phyloP scores from a whole-genome alignment of 2,888 invertebrate genomes.

The Merodon equestris region DNA sequence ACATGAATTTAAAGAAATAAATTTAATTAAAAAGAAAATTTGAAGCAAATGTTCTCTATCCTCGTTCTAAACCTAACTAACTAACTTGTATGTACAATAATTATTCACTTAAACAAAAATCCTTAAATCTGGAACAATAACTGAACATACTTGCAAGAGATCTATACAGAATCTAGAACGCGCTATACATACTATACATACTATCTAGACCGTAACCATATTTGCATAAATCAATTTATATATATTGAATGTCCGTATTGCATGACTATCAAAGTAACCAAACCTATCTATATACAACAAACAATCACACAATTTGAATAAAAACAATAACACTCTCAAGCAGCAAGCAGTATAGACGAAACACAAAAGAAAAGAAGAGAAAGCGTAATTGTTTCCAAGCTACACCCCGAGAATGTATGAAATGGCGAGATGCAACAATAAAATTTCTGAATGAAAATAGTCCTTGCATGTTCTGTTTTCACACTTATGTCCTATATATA shows the following conservation, averaged over 20 bases:
- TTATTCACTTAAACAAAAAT: too few species aligned
- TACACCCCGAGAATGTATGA: conserved; percentile 59
- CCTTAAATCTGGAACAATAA: neutral
- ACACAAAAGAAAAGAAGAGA: conserved; percentile 12
- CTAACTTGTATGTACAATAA: too few species aligned
- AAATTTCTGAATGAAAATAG: conserved; percentile 65
- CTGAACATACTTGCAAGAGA: conserved; percentile 56
- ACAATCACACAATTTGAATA: conserved; percentile 30
- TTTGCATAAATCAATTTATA: too few species aligned
- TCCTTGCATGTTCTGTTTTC: conserved; percentile 68
- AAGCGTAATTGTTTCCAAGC: conserved; percentile 38
- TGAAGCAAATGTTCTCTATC: conserved; percentile 61
- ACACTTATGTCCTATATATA: conserved; percentile 60
- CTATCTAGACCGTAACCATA: neutral
- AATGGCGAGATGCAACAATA: conserved; percentile 42
- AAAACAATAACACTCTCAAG: conserved; percentile 35
- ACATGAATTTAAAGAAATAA: conserved; percentile 2
- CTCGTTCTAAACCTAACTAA: conserved; percentile 61
- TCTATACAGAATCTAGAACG: conserved; percentile 57
- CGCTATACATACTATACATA: conserved; percentile 51
- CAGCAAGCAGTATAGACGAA: conserved; percentile 45
- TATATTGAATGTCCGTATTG: conserved; percentile 50
- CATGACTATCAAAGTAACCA: conserved; percentile 53
- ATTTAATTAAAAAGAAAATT: conserved; percentile 38
- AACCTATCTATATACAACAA: conserved; percentile 41